Percentiles rank a stretch among this genome's conserved stretches.
These are phyloP conservation scores for Chalcosyrphus nemorum DNA, from an alignment of 2,888 invertebrate species.

Conservation along the genomic window DNA sequence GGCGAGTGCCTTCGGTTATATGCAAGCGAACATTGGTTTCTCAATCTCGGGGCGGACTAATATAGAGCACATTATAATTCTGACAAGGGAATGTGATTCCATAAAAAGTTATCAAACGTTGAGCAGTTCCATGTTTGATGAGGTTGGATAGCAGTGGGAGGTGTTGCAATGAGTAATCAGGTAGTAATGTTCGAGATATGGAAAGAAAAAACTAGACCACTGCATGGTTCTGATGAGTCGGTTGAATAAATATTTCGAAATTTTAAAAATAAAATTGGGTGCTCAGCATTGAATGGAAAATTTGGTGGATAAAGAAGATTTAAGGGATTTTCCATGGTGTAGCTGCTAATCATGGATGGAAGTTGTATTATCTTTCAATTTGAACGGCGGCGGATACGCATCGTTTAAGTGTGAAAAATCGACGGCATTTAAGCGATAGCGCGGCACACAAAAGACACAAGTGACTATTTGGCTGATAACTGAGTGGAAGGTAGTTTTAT, in stretches of 20 bases:
- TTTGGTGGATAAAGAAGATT: no score
- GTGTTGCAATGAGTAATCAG: conserved; percentile 32
- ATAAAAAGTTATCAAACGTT: conserved; percentile 27
- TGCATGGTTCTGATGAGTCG: neutral
- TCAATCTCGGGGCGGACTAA: neutral
- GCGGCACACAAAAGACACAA: no score
- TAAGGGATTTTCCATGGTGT: no score
- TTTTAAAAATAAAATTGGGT: no score
- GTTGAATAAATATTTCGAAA: neutral
- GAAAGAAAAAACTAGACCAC: conserved; percentile 5
- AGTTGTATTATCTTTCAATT: no score
- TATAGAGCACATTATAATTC: conserved; percentile 33
- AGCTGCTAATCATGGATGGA: no score
- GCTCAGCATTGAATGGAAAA: no score
- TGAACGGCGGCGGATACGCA: no score
- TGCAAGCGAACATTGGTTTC: neutral
- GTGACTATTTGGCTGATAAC: no score
- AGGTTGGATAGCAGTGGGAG: neutral
- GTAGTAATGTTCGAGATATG: conserved; percentile 8
- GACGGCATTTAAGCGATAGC: no score
- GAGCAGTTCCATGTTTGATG: neutral
- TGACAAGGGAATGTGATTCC: conserved; percentile 24
- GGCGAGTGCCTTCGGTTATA: conserved; percentile 46
- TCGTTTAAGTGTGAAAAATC: no score
- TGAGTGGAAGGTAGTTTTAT: no score